Percentiles rank a stretch among this genome's conserved stretches.
Evolutionary conservation across 2,888 invertebrate genomes (phyloP).

Genomic region (Rhagium mordax): DNA sequence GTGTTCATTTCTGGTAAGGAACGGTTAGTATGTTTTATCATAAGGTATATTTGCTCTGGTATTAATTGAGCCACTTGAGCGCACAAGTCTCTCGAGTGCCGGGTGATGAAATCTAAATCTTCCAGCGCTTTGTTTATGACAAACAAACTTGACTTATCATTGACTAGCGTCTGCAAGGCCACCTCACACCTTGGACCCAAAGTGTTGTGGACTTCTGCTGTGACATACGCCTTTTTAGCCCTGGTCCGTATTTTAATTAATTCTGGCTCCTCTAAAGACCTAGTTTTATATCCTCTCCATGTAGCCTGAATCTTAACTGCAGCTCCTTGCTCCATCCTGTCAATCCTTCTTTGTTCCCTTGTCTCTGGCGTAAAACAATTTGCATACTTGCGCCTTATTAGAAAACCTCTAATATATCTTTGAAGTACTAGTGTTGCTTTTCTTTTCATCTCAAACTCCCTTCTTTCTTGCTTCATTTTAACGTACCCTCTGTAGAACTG

Average conservation of each 20-base stretch:
- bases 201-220: conserved; percentile 63
- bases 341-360: conserved; percentile 67
- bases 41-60: conserved; percentile 66
- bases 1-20: conserved; percentile 77
- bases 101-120: conserved; percentile 69
- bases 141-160: conserved; percentile 60
- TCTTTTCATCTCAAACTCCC: conserved; percentile 31
- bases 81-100: conserved; percentile 65
- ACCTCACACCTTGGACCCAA: conserved; percentile 63
- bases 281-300: conserved; percentile 69
- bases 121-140: conserved; percentile 67
- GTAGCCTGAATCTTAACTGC: conserved; percentile 77
- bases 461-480: conserved; percentile 56
- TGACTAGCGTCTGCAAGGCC: conserved; percentile 62
- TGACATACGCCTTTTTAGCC: conserved; percentile 62
- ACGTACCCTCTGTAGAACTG: conserved; percentile 63
- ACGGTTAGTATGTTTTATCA: conserved; percentile 70
- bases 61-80: conserved; percentile 62
- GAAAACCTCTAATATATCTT: conserved; percentile 56
- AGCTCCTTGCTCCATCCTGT: conserved; percentile 69
- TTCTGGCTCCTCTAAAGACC: conserved; percentile 56
- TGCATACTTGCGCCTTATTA: conserved; percentile 57
- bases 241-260: conserved; percentile 62
- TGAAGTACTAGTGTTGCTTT: conserved; percentile 69
- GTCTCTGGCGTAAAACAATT: conserved; percentile 56